Percentiles rank a stretch among this genome's conserved stretches.
phyloP scores from a whole-genome alignment of 2,113 vertebrate species.

The Lampris incognitus region DNA sequence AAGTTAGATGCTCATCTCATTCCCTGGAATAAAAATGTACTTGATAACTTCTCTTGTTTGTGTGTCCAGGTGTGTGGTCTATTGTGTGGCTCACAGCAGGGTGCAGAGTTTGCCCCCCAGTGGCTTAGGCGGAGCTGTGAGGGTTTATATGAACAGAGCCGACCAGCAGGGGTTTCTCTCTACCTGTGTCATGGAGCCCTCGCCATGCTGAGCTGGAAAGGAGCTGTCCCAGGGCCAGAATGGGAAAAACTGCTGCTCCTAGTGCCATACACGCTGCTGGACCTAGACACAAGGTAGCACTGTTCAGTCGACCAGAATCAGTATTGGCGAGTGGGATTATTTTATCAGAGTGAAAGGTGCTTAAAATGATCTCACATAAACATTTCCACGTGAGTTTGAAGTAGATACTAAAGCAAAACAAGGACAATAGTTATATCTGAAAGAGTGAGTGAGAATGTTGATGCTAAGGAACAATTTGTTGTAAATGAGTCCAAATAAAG shows the following conservation, averaged over 20 bases:
- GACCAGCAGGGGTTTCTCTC: conserved; percentile 78
- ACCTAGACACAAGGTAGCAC: conserved; percentile 87
- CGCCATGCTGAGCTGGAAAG: conserved; percentile 93
- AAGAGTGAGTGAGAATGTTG: too few species aligned
- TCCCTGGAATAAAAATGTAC: not conserved
- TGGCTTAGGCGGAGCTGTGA: conserved; percentile 85
- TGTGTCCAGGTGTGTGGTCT: conserved; percentile 84
- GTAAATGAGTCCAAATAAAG: too few species aligned
- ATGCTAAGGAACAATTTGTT: too few species aligned
- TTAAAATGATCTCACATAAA: not conserved
- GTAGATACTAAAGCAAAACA: too few species aligned
- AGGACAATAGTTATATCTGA: too few species aligned
- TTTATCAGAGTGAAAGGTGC: not conserved
- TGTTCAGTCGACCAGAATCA: not conserved
- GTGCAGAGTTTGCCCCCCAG: conserved; percentile 60
- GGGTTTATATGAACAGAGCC: conserved; percentile 67
- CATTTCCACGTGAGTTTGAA: too few species aligned
- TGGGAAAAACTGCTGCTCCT: conserved; percentile 87
- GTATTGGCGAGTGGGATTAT: too few species aligned
- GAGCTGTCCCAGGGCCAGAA: conserved; percentile 71
- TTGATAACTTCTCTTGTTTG: not conserved
- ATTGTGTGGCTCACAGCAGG: conserved; percentile 73
- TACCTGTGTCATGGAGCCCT: conserved; percentile 93
- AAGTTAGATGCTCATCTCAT: too few species aligned
- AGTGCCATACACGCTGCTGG: conserved; percentile 84